Evolutionary conservation across 2,797 vertebrate genomes (phyloP).

Genomic region (Alcedo quadribrachys): DNA sequence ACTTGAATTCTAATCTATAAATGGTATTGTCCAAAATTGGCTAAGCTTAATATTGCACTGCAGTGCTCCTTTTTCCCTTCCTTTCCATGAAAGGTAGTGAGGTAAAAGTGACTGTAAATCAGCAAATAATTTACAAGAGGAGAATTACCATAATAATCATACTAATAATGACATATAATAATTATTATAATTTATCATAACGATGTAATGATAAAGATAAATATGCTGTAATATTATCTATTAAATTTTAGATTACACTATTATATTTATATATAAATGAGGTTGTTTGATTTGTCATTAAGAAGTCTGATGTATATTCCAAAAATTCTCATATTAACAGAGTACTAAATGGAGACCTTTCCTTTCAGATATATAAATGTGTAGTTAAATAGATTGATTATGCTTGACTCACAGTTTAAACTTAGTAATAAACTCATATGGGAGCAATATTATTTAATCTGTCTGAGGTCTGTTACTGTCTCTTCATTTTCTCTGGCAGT

Average conservation of each 20-base stretch:
- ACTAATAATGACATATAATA: too few relatives aligned
- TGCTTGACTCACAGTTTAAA: background rate
- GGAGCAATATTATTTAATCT: background rate
- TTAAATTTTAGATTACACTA: background rate
- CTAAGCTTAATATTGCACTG: background rate
- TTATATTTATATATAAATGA: background rate
- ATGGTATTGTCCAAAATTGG: background rate
- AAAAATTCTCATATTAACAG: background rate
- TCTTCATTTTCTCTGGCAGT: background rate
- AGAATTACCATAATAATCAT: background rate
- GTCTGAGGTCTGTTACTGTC: background rate
- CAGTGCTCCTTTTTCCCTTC: background rate
- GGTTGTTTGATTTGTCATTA: background rate
- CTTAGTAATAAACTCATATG: background rate
- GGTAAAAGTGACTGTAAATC: background rate
- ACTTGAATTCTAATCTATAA: background rate
- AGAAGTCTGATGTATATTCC: background rate
- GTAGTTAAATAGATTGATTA: background rate
- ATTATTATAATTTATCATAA: background rate
- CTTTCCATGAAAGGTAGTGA: background rate
- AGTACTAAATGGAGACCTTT: background rate
- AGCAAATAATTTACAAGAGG: background rate
- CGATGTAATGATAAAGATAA: background rate
- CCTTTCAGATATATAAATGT: background rate
- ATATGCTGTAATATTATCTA: background rate